These are phyloP conservation scores for Tipula vernalis DNA, from an alignment of 2,888 invertebrate genomes.

Conservation along the genomic window DNA sequence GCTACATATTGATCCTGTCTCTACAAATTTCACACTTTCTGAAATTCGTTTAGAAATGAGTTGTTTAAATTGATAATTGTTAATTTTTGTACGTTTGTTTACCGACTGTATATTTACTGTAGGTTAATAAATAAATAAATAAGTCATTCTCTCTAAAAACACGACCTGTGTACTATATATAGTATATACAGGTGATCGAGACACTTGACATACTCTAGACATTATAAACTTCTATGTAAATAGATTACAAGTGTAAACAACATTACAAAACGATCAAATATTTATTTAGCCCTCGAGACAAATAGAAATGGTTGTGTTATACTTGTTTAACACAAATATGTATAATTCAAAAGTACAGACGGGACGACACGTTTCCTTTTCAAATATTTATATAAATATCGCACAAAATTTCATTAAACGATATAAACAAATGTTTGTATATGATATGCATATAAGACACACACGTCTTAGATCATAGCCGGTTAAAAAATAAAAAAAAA, in stretches of 20 bases:
- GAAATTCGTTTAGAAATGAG: too few species aligned
- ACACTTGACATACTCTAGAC: background rate
- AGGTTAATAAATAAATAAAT: too few species aligned
- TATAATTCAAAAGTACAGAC: background rate
- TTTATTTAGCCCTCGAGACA: background rate
- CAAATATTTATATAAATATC: background rate
- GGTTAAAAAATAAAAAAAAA: background rate
- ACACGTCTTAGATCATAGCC: too few species aligned
- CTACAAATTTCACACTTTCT: too few species aligned
- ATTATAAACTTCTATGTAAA: background rate
- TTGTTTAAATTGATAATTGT: too few species aligned
- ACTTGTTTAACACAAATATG: background rate
- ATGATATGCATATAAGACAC: too few species aligned
- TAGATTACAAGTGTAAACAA: background rate
- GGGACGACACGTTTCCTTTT: background rate
- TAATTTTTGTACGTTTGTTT: too few species aligned
- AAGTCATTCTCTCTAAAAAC: too few species aligned
- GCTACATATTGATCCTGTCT: too few species aligned
- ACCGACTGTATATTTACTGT: too few species aligned
- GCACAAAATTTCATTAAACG: background rate
- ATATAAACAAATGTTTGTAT: background rate
- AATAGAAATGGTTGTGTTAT: background rate
- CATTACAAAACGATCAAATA: background rate
- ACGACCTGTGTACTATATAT: background rate
- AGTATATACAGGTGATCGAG: background rate